Conservation (phyloP, 1,140 invertebrate species). For the Aporrectodea caliginosa region DNA sequence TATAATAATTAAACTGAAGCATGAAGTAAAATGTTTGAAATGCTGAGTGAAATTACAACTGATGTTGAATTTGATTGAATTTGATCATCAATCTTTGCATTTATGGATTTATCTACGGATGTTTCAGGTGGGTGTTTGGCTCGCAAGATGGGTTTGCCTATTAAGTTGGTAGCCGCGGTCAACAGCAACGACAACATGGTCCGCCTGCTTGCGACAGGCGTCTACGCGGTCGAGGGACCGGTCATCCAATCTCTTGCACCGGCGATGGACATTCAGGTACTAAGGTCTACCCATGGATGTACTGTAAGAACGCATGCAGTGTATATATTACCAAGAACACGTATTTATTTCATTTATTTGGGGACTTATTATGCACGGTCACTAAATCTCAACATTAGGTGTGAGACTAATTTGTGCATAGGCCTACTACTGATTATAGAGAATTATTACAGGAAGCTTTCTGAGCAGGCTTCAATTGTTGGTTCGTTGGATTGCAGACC, state of each 20-base stretch:
- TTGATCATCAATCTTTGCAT: no score
- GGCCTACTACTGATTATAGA: neutral
- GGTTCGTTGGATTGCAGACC: no score
- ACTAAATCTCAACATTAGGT: neutral
- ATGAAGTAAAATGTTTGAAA: no score
- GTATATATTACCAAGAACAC: no score
- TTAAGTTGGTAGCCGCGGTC: constrained; percentile 53
- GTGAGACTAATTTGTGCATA: neutral
- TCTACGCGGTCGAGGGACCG: constrained; percentile 38
- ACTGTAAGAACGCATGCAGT: no score
- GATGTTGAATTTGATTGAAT: no score
- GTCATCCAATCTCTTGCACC: constrained; percentile 51
- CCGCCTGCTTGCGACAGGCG: constrained; percentile 46
- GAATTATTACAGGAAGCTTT: no score
- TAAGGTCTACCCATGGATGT: no score
- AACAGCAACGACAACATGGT: constrained; percentile 55
- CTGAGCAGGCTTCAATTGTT: neutral
- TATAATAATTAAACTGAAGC: no score
- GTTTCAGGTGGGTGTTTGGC: constrained; percentile 55
- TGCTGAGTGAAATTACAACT: no score
- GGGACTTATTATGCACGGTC: neutral
- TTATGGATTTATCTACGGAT: no score
- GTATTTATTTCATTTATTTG: neutral
- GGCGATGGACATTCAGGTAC: constrained; percentile 58
- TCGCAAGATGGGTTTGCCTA: constrained; percentile 54